Conservation (phyloP, 2,888 invertebrate species). For the Pycnomerus fuliginosus region DNA sequence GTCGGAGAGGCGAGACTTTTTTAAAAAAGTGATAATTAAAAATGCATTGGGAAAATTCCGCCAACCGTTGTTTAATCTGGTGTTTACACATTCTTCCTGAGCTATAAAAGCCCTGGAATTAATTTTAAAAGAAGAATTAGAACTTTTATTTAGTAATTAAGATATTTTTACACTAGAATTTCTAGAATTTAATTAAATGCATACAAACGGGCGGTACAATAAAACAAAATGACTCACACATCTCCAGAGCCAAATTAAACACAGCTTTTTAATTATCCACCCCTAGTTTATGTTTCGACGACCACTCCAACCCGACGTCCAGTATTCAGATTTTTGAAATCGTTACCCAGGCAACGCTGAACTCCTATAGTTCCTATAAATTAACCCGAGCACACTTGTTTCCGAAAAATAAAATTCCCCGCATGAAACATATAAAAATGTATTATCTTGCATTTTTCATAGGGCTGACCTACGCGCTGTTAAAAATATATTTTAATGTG, state of each 20-base stretch:
- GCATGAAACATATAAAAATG: constrained; percentile 19
- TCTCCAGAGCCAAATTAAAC: constrained; percentile 27
- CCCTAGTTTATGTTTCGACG: constrained; percentile 26
- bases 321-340: constrained; percentile 22
- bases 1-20: too few relatives aligned
- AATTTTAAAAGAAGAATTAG: constrained; percentile 28
- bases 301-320: constrained; percentile 20
- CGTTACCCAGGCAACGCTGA: constrained; percentile 22
- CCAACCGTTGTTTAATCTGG: too few relatives aligned
- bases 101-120: too few relatives aligned
- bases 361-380: constrained; percentile 24
- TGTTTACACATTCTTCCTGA: too few relatives aligned
- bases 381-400: constrained; percentile 17
- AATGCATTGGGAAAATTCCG: too few relatives aligned
- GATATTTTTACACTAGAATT: constrained; percentile 36
- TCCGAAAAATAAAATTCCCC: constrained; percentile 22
- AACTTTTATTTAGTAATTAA: constrained; percentile 32
- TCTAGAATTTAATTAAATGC: constrained; percentile 37
- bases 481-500: not conserved
- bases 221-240: constrained; percentile 28
- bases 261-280: constrained; percentile 32
- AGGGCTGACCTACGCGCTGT: constrained; percentile 10
- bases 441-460: constrained; percentile 25
- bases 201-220: constrained; percentile 24
- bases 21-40: too few relatives aligned